Evolutionary conservation across 2,888 invertebrate species (phyloP).

Genomic region (Gibbula magus): DNA sequence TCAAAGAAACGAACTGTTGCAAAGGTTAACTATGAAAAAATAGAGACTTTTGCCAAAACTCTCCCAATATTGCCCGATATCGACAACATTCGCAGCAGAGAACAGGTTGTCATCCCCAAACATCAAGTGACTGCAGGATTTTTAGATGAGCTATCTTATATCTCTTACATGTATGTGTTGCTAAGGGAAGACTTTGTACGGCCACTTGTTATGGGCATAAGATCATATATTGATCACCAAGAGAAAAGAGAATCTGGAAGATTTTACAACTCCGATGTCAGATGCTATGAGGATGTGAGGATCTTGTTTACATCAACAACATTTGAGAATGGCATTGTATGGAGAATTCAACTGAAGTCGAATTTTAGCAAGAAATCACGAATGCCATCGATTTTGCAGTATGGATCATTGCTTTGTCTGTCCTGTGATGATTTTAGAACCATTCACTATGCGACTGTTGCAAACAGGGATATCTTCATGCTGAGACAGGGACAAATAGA

Average conservation of each 20-base stretch:
- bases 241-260: slow-evolving; percentile 16
- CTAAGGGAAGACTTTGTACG: slow-evolving; percentile 87
- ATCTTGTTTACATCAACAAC: slow-evolving; percentile 50
- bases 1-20: background rate
- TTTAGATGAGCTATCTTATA: slow-evolving; percentile 78
- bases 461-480: slow-evolving; percentile 77
- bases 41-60: background rate
- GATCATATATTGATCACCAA: slow-evolving; percentile 75
- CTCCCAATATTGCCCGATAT: slow-evolving; percentile 17
- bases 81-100: background rate
- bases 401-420: slow-evolving; percentile 84
- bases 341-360: slow-evolving; percentile 5
- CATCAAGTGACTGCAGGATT: slow-evolving; percentile 78
- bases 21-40: background rate
- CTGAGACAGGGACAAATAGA: slow-evolving; percentile 42
- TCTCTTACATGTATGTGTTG: slow-evolving; percentile 86
- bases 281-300: slow-evolving; percentile 55
- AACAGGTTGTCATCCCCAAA: background rate
- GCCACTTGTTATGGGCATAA: slow-evolving; percentile 83
- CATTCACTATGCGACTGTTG: slow-evolving; percentile 83
- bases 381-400: slow-evolving; percentile 77
- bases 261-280: slow-evolving; percentile 21
- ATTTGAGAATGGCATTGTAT: slow-evolving; percentile 46
- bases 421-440: slow-evolving; percentile 82
- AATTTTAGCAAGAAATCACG: slow-evolving; percentile 44